Percentiles rank a stretch among this genome's conserved stretches.
phyloP scores from a whole-genome alignment of 2,888 invertebrate species.

The Hirtodrosophila histrioides region DNA sequence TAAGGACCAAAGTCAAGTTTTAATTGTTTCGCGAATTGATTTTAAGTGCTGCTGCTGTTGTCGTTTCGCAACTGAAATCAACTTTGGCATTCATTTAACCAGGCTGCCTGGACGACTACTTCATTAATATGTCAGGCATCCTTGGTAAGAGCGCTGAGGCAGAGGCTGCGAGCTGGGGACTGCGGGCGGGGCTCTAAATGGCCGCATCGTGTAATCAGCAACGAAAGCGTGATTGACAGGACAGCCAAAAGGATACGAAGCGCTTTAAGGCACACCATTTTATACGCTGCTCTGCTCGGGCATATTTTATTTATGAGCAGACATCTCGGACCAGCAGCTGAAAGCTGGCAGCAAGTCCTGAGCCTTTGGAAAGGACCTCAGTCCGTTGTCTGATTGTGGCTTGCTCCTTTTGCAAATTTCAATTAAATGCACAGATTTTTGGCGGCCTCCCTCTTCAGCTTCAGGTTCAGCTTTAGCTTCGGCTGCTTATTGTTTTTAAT shows the following conservation, averaged over 20 bases:
- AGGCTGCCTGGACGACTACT: slow-evolving; percentile 43
- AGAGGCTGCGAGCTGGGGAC: background rate
- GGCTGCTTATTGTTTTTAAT: slow-evolving; percentile 63
- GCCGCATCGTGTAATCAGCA: slow-evolving; percentile 66
- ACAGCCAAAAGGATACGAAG: slow-evolving; percentile 14
- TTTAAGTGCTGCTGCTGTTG: slow-evolving; percentile 56
- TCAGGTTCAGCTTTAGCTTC: no score
- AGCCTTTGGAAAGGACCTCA: slow-evolving; percentile 3
- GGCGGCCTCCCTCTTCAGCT: slow-evolving; percentile 22
- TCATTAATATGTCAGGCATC: slow-evolving; percentile 68
- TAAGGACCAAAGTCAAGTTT: slow-evolving; percentile 56
- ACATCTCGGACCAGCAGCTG: slow-evolving; percentile 11
- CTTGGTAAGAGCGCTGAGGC: background rate
- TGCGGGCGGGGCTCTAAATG: slow-evolving; percentile 52
- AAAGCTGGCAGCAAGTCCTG: slow-evolving; percentile 1
- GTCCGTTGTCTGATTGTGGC: slow-evolving; percentile 48
- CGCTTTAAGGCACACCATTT: slow-evolving; percentile 55
- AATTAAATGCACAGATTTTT: slow-evolving; percentile 73
- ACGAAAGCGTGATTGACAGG: slow-evolving; percentile 65
- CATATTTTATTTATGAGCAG: slow-evolving; percentile 72
- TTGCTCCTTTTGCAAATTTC: slow-evolving; percentile 50
- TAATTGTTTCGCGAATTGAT: slow-evolving; percentile 73
- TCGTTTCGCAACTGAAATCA: slow-evolving; percentile 5
- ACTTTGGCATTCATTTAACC: slow-evolving; percentile 44
- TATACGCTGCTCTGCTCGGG: slow-evolving; percentile 35